These are phyloP conservation scores for Trichomycterus rosablanca DNA, from an alignment of 2,113 vertebrate genomes.

Conservation along the genomic window DNA sequence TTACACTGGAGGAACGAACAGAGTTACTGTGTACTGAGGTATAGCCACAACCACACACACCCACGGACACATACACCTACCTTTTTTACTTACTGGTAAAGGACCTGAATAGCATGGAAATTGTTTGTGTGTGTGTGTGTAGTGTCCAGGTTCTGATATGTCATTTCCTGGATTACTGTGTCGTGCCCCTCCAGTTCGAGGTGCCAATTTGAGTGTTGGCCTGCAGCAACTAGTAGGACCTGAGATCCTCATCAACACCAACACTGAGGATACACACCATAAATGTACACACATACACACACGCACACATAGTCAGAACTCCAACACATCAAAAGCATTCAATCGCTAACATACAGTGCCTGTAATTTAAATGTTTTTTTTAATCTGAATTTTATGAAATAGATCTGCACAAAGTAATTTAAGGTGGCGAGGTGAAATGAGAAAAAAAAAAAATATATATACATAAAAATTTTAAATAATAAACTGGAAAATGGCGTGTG, in stretches of 20 bases:
- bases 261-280: slow-evolving; percentile 58
- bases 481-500: too few relatives aligned
- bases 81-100: too few relatives aligned
- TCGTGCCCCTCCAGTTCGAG: slow-evolving; percentile 56
- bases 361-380: background rate
- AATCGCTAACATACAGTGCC: too few relatives aligned
- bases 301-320: background rate
- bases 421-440: too few relatives aligned
- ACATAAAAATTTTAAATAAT: too few relatives aligned
- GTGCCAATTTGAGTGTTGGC: slow-evolving; percentile 56
- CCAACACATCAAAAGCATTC: background rate
- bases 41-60: slow-evolving; percentile 51
- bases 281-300: slow-evolving; percentile 52
- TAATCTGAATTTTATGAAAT: background rate
- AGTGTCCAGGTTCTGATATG: slow-evolving; percentile 52
- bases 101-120: background rate
- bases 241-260: slow-evolving; percentile 51
- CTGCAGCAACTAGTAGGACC: slow-evolving; percentile 55
- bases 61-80: slow-evolving; percentile 1
- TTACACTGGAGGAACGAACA: slow-evolving; percentile 73
- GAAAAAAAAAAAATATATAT: too few relatives aligned
- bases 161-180: slow-evolving; percentile 56
- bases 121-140: background rate
- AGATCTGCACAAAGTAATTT: too few relatives aligned
- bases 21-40: slow-evolving; percentile 65